These are phyloP conservation scores for Coelinius sp. DNA, from an alignment of 2,888 invertebrate species.

Conservation along the genomic window DNA sequence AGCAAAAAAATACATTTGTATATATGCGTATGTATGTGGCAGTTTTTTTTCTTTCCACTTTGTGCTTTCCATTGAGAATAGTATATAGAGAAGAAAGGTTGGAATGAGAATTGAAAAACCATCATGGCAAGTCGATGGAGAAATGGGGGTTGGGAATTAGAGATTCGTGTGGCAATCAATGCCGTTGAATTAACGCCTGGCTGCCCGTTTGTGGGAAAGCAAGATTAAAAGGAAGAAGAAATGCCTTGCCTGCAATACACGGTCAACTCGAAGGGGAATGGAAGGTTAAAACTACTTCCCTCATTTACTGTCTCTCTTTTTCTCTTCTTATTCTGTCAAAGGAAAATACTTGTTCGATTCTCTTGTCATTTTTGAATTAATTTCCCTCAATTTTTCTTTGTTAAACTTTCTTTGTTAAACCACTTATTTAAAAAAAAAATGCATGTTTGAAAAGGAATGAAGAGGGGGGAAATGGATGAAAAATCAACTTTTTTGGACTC, in stretches of 20 bases:
- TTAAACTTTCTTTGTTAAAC: too few relatives aligned
- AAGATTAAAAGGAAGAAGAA: constrained; percentile 70
- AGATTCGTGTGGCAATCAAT: constrained; percentile 69
- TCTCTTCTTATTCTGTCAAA: constrained; percentile 3
- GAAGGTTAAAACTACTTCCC: constrained; percentile 47
- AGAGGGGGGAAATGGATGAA: background rate
- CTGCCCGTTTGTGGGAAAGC: constrained; percentile 69
- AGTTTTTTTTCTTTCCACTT: background rate
- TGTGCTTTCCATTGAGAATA: background rate
- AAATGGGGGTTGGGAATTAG: constrained; percentile 48
- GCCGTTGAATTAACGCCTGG: constrained; percentile 70
- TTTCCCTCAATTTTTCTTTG: constrained; percentile 32
- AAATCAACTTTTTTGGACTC: constrained; percentile 28
- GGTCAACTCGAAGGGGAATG: constrained; percentile 13
- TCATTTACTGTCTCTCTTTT: constrained; percentile 26
- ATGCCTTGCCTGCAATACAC: constrained; percentile 51
- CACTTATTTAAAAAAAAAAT: too few relatives aligned
- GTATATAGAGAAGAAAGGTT: background rate
- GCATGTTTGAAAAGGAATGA: background rate
- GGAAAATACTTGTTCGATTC: background rate
- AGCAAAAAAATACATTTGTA: background rate
- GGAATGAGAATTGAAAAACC: constrained; percentile 29
- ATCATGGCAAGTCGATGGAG: constrained; percentile 18
- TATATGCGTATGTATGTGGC: background rate
- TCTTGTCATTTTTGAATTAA: background rate